Base-by-base conservation (phyloP, 1,140 invertebrate species). In the Leptinotarsa defecta region DNA sequence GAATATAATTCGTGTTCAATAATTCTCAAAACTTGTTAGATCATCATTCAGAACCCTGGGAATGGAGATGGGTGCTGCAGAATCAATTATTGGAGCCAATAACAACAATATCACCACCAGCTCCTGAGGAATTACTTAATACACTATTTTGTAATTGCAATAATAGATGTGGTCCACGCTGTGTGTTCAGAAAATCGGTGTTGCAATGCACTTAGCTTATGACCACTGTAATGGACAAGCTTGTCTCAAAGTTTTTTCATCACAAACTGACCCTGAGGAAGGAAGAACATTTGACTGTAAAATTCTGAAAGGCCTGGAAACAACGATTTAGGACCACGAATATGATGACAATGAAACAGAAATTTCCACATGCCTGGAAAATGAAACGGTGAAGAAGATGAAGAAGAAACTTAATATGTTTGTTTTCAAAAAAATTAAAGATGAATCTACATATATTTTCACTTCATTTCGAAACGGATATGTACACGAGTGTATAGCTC, bases 191-290 rank as follows among this genome's bases (percentile, higher is more conserved):
- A 64, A 64, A 64, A 64, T 64, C 63, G 19, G 19, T 8, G 19
- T 64, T 64, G 49, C 49, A 52, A 52, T 52, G 49, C 17, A 13
- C 13, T 52, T 52, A 52, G 49, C 49, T 52, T 52, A 5, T 52
- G 49, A 1, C 22, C 22, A 24, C 22, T 24, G 22, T 13, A 64
- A 64, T 64, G 15, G 20, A 8, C 20, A 64, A 64, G 63, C 63
- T 64, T 64, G 63, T 11, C 6, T 64, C 63, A 64, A 64, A n/a
- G 63, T 24, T 19, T 64, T 19, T 64, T 64, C 13, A 20, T 64
- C 8, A 6, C 1, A 64, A 64, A 3, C 63, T 5, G 24, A 24
- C 4, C 4, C 24, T 24, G 63, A 64, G 13, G 63, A 64, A 64
- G 63, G 8, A 20, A 24, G 22, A n/a, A 20, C n/a, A 20, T 19